Evolutionary conservation across 92 coral and sea anemone genomes (phyloP), one percentile per base, ranked within the genome.

Genomic region (Porites rus): DNA sequence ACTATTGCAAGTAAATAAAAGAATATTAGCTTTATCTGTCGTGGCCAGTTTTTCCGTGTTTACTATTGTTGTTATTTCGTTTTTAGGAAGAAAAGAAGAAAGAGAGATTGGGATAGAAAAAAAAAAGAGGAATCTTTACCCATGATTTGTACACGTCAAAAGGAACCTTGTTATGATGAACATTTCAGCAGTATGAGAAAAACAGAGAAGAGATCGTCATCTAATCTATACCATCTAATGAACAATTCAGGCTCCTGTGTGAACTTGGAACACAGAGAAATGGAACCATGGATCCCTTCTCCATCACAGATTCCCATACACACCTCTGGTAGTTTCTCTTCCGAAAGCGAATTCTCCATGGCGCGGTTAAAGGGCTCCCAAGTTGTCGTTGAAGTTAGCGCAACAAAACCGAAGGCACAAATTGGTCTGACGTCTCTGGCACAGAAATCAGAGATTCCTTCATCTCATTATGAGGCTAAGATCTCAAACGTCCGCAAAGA

Each of bases 41-140:
- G 7, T n/a, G 12, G 14, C 11, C 21, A 7, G 25, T 20, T 20
- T 67, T 67, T 22, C n/a, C 31, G 24, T 6, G 8, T 54, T 13
- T 20, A 24, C n/a, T 19, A 11, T 7, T 17, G 43, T 71, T 17
- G 20, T 4, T 71, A 10, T 18, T 14, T 71, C 50, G 6, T 12
- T 69, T 51, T 14, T 56, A 71, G 75, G 75, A 43, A 17, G n/a
- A 71, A 71, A 43, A 71, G 52, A 71, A 71, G 66, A 62, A 62
- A 18, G 75, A 43, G 17, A 6, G 54, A 51, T 11, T 56, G 8
- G 22, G 18, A 46, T 10, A 54, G 24, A 46, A 38, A 59, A 71
- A 71, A 14, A 38, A 19, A 71, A 14, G 1, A 56, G 11, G 61
- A 56, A 56, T 56, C 61, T 11, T 5, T 56, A 14, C 61, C 61